These are phyloP conservation scores for Poecilia velifera DNA, from an alignment of 2,797 vertebrate genomes.

Conservation along the genomic window DNA sequence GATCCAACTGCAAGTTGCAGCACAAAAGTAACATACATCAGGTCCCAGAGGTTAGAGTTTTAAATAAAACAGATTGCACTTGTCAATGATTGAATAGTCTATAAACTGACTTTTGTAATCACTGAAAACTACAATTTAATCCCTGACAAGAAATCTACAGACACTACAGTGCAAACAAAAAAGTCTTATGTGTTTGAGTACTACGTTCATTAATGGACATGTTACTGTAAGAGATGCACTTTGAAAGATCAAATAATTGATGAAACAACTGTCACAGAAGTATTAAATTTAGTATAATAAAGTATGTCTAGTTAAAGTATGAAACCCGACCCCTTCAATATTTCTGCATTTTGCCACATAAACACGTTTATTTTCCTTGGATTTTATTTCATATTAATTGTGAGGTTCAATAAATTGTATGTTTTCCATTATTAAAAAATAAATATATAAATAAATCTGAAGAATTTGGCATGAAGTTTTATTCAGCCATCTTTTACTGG, in stretches of 20 bases:
- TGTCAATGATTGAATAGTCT: neutral
- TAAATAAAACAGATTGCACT: constrained; percentile 1
- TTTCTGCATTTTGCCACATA: neutral
- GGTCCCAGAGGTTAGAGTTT: constrained; percentile 6
- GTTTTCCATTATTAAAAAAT: neutral
- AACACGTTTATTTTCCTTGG: neutral
- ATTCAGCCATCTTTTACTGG: neutral
- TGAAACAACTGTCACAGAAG: neutral
- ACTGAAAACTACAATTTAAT: neutral
- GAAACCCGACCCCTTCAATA: neutral
- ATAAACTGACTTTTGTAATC: neutral
- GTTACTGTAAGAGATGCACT: neutral
- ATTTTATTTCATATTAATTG: neutral
- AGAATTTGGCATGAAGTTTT: neutral
- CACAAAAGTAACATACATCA: neutral
- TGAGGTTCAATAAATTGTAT: neutral
- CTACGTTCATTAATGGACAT: neutral
- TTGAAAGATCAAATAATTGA: neutral
- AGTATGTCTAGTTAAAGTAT: neutral
- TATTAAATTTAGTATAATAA: neutral
- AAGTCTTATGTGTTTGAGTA: neutral
- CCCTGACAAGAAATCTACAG: neutral
- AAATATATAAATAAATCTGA: neutral
- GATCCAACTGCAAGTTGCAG: neutral
- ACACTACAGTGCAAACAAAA: neutral